Conservation (phyloP, 2,113 vertebrate genomes). For the Lipophrys pholis region DNA sequence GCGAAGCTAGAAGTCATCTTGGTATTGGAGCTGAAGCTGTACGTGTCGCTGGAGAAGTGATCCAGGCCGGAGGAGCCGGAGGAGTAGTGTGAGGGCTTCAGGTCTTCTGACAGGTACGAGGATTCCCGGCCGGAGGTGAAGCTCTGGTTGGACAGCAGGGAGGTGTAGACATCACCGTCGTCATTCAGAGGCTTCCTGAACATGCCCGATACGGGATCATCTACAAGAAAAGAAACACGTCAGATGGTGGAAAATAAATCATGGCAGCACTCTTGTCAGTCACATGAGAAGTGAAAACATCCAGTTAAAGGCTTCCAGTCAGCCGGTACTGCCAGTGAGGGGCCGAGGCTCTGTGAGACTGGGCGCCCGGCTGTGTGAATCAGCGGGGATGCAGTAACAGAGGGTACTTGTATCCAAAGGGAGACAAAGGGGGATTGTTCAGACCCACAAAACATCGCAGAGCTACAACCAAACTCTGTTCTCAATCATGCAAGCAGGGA, state of each 20-base stretch:
- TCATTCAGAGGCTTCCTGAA: conserved; percentile 82
- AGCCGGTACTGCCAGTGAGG: conserved; percentile 34
- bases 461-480: conserved; percentile 56
- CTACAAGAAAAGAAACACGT: conserved; percentile 78
- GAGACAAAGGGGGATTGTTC: conserved; percentile 77
- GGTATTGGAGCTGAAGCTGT: conserved; percentile 89
- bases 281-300: conserved; percentile 51
- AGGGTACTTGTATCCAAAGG: conserved; percentile 67
- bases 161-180: conserved; percentile 90
- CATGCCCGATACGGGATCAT: conserved; percentile 77
- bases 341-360: conserved; percentile 39
- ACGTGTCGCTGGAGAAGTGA: conserved; percentile 84
- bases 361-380: conserved; percentile 52
- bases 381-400: conserved; percentile 72
- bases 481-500: conserved; percentile 44
- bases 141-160: conserved; percentile 88
- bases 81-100: conserved; percentile 70
- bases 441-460: conserved; percentile 37
- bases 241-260: conserved; percentile 7
- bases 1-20: conserved; percentile 87
- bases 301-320: conserved; percentile 39
- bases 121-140: conserved; percentile 82
- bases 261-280: conserved; percentile 23
- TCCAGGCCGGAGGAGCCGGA: conserved; percentile 78
- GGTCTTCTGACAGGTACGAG: conserved; percentile 88